Evolutionary conservation across 92 coral and sea anemone species (phyloP).

Genomic region (Porites cylindrica): DNA sequence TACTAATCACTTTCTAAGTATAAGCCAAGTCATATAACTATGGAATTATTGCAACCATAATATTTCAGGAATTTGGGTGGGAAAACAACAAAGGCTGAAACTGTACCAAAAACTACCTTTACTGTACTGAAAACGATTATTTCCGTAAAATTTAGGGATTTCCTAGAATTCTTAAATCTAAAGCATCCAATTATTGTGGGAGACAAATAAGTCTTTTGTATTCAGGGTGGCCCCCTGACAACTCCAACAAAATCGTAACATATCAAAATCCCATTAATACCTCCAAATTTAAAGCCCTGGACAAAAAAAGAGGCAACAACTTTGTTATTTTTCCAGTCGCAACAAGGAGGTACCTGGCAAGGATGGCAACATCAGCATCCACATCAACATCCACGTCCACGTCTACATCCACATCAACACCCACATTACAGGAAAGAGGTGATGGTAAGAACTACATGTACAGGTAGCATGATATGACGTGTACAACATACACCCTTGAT

Average conservation of each 20-base stretch:
- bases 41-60: background rate
- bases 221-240: background rate
- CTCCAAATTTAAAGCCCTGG: background rate
- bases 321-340: background rate
- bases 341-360: background rate
- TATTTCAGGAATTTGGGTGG: no score
- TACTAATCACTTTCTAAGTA: conserved; percentile 3
- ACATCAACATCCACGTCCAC: no score
- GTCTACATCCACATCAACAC: no score
- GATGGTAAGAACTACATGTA: no score
- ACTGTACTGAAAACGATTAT: no score
- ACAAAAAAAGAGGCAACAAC: background rate
- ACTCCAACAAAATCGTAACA: background rate
- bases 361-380: no score
- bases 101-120: no score
- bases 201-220: background rate
- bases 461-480: no score
- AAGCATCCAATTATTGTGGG: background rate
- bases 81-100: no score
- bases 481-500: no score
- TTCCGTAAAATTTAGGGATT: background rate
- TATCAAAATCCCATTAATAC: conserved; percentile 3
- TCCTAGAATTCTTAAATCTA: background rate
- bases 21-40: background rate
- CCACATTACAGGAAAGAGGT: no score